phyloP scores from a whole-genome alignment of 2,113 vertebrate species.

The Gila orcuttii region DNA sequence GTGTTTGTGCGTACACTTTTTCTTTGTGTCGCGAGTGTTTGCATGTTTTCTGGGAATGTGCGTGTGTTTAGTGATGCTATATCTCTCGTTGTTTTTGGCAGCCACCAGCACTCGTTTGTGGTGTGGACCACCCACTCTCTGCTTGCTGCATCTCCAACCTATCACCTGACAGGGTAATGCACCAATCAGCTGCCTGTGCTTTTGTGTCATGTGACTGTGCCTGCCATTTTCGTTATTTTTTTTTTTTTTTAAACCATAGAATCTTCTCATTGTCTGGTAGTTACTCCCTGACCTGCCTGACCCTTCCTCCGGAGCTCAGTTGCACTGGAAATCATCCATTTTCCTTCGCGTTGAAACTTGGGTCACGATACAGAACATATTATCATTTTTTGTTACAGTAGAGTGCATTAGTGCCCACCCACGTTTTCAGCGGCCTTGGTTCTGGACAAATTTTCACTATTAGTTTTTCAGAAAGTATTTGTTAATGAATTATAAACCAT shows the following conservation, averaged over 20 bases:
- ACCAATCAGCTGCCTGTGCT: constrained; percentile 68
- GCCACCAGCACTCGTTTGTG: constrained; percentile 80
- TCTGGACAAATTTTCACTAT: neutral
- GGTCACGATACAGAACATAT: constrained; percentile 1
- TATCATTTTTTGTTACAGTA: neutral
- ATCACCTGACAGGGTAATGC: constrained; percentile 78
- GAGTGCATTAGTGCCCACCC: neutral
- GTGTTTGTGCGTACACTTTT: neutral
- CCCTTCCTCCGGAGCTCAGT: constrained; percentile 52
- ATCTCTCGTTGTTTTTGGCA: constrained; percentile 65
- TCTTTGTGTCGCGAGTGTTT: neutral
- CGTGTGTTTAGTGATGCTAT: constrained; percentile 43
- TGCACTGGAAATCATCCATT: neutral
- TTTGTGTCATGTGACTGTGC: constrained; percentile 69
- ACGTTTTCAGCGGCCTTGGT: neutral
- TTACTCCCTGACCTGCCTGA: constrained; percentile 42
- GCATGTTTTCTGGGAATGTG: constrained; percentile 19
- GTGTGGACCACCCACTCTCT: constrained; percentile 77
- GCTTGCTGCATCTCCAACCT: constrained; percentile 75
- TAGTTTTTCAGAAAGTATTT: neutral
- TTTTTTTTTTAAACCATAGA: constrained; percentile 41
- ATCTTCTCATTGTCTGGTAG: constrained; percentile 42
- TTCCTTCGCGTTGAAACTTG: neutral
- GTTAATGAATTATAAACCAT: neutral
- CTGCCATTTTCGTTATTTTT: neutral